Evolutionary conservation across 2,888 invertebrate species (phyloP).

Genomic region (Tolmerus cingulatus): DNA sequence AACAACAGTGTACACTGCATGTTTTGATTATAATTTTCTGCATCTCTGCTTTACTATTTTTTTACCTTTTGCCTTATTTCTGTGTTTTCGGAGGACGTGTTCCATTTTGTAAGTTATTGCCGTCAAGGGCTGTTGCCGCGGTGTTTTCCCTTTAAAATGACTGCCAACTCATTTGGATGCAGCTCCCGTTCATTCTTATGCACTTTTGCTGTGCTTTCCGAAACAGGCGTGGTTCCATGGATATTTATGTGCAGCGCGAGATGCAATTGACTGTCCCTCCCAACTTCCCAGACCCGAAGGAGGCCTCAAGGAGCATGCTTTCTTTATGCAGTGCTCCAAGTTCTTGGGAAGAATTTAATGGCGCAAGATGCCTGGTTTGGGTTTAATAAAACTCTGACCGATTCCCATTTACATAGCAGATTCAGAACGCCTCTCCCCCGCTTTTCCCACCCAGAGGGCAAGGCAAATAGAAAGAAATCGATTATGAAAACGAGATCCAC

Average conservation of each 20-base stretch:
- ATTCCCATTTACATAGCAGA: neutral
- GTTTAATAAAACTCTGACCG: slow-evolving; percentile 1
- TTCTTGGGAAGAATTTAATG: neutral
- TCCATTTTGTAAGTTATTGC: neutral
- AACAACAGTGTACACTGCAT: neutral
- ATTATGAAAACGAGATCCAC: slow-evolving; percentile 1
- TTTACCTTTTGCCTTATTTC: neutral
- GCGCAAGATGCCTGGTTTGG: neutral
- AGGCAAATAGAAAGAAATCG: slow-evolving; percentile 7
- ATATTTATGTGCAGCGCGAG: neutral
- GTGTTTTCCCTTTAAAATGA: slow-evolving; percentile 1
- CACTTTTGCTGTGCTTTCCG: neutral
- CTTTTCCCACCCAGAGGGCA: neutral
- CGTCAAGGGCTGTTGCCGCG: neutral
- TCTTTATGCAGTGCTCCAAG: neutral
- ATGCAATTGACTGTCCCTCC: neutral
- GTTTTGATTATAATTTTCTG: neutral
- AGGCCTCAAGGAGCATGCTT: neutral
- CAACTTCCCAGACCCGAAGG: neutral
- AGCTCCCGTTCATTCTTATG: neutral
- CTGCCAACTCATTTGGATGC: slow-evolving; percentile 12
- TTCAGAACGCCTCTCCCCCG: neutral
- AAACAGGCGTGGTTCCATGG: neutral
- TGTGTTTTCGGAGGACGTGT: neutral
- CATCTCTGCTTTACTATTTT: neutral